Evolutionary conservation across 2,888 invertebrate genomes (phyloP).

Genomic region (Drosophila meridiana): DNA sequence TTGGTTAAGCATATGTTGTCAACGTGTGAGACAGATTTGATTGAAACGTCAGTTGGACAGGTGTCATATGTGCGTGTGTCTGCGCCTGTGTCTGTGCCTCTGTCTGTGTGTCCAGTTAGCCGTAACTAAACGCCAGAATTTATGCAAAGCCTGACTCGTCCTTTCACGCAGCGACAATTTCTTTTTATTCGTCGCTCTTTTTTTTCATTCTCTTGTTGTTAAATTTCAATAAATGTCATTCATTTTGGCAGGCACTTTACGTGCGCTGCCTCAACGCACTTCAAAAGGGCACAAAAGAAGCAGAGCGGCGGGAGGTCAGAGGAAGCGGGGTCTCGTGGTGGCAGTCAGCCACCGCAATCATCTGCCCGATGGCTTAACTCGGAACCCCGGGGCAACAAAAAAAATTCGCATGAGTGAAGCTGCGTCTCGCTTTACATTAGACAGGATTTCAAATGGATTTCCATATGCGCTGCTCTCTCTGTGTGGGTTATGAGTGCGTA

Average conservation of each 20-base stretch:
- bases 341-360: conserved; percentile 12
- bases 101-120: conserved; percentile 57
- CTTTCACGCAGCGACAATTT: conserved; percentile 48
- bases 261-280: conserved; percentile 68
- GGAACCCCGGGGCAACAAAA: conserved; percentile 19
- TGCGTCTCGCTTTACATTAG: conserved; percentile 58
- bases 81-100: neutral
- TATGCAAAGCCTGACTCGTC: conserved; percentile 50
- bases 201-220: conserved; percentile 33
- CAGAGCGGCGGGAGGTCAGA: neutral
- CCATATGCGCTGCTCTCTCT: conserved; percentile 52
- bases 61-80: conserved; percentile 21
- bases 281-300: conserved; percentile 40
- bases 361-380: conserved; percentile 3
- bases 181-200: conserved; percentile 30
- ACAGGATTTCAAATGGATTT: conserved; percentile 73
- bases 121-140: conserved; percentile 77
- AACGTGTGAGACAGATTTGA: conserved; percentile 56
- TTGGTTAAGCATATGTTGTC: conserved; percentile 13
- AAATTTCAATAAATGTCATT: conserved; percentile 80
- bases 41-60: conserved; percentile 68
- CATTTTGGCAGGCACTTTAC: conserved; percentile 79
- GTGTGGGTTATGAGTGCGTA: conserved; percentile 1
- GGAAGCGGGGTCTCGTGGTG: neutral
- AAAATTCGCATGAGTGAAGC: conserved; percentile 58